Percentiles rank a stretch among this genome's conserved stretches.
Evolutionary conservation across 2,113 vertebrate genomes (phyloP).

Genomic region (Madoqua kirkii): DNA sequence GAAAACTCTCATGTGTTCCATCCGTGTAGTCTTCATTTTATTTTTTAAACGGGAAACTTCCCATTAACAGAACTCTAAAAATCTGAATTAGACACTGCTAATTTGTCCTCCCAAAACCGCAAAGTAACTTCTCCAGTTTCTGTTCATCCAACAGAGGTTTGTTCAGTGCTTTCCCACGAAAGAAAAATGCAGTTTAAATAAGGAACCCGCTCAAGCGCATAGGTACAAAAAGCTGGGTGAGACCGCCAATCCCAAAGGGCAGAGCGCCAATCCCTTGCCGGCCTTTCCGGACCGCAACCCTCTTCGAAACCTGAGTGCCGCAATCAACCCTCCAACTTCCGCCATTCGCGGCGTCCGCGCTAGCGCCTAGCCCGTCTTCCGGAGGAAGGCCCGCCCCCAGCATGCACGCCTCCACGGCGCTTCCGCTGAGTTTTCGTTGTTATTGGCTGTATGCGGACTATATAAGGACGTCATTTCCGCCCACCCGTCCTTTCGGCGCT

Average conservation of each 20-base stretch:
- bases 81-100: background rate
- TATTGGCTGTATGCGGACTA: constrained; percentile 57
- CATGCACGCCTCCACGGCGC: background rate
- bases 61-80: background rate
- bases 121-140: background rate
- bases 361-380: background rate
- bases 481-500: constrained; percentile 64
- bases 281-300: background rate
- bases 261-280: background rate
- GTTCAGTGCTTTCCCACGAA: background rate
- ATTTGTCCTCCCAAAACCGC: background rate
- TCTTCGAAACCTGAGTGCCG: fast-evolving
- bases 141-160: no score
- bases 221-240: background rate
- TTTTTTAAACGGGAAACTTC: background rate
- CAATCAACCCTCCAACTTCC: fast-evolving
- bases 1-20: background rate
- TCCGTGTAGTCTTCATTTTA: background rate
- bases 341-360: fast-evolving
- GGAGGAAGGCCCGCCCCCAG: fast-evolving
- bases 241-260: background rate
- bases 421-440: background rate
- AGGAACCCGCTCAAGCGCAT: no score
- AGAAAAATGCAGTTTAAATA: no score
- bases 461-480: constrained; percentile 65